Conservation (phyloP, 2,888 invertebrate species). For the Xylota sylvarum region DNA sequence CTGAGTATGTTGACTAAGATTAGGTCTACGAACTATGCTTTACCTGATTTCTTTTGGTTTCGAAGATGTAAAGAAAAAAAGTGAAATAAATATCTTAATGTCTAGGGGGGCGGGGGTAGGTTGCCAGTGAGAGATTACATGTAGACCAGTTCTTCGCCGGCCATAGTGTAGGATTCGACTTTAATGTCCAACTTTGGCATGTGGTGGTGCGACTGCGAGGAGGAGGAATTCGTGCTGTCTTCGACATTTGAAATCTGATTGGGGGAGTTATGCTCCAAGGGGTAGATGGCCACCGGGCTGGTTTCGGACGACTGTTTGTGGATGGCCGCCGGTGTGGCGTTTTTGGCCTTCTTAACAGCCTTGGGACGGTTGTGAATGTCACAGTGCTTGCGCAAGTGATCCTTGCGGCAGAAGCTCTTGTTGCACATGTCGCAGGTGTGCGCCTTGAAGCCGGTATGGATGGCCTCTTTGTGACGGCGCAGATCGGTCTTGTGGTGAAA, state of each 20-base stretch:
- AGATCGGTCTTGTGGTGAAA: conserved; percentile 97
- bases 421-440: conserved; percentile 92
- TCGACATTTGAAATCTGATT: conserved; percentile 56
- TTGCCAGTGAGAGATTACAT: conserved; percentile 21
- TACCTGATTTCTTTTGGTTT: conserved; percentile 69
- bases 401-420: conserved; percentile 95
- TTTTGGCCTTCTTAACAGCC: conserved; percentile 61
- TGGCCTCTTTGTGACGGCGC: conserved; percentile 92
- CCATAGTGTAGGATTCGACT: conserved; percentile 57
- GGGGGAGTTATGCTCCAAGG: conserved; percentile 37
- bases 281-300: conserved; percentile 71
- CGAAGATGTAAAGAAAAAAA: conserved; percentile 42
- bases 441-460: conserved; percentile 93
- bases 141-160: conserved; percentile 56
- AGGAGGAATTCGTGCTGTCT: conserved; percentile 53
- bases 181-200: conserved; percentile 64
- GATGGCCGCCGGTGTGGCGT: background rate
- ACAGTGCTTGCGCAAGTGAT: conserved; percentile 95
- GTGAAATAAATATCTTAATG: conserved; percentile 58
- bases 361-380: conserved; percentile 89
- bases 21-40: conserved; percentile 52
- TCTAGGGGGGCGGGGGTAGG: conserved; percentile 1
- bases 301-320: conserved; percentile 61
- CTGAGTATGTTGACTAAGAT: conserved; percentile 35
- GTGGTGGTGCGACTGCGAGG: conserved; percentile 31